Percentiles rank a stretch among this genome's conserved stretches.
Evolutionary conservation across 2,888 invertebrate genomes (phyloP).

Genomic region (Agonopterix arenella): DNA sequence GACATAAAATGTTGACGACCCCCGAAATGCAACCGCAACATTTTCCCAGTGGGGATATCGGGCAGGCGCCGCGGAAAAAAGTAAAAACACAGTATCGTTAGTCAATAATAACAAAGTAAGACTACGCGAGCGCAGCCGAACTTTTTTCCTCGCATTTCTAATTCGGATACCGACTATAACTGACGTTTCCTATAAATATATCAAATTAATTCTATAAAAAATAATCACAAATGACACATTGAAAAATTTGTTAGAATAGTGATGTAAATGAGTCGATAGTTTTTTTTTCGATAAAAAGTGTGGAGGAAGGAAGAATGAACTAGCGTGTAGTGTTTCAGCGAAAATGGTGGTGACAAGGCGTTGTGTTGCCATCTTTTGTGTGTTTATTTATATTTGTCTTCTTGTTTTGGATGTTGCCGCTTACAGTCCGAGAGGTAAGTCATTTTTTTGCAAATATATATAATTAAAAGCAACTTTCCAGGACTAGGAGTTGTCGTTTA

Average conservation of each 20-base stretch:
- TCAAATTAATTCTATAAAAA: no score
- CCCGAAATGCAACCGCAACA: conserved; percentile 32
- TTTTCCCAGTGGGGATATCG: conserved; percentile 65
- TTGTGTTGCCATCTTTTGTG: conserved; percentile 17
- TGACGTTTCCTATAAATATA: conserved; percentile 33
- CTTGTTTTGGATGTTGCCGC: conserved; percentile 36
- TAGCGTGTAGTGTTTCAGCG: conserved; percentile 17
- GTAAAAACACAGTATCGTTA: conserved; percentile 62
- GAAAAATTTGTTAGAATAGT: conserved; percentile 23
- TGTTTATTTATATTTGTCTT: conserved; percentile 31
- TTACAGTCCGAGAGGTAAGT: conserved; percentile 64
- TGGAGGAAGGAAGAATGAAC: conserved; percentile 12
- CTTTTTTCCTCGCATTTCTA: conserved; percentile 66
- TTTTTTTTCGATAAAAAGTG: conserved; percentile 20
- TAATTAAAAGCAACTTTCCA: no score
- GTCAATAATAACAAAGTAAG: conserved; percentile 53
- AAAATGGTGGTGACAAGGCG: conserved; percentile 28
- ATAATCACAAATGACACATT: conserved; percentile 8
- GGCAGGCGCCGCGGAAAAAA: conserved; percentile 58
- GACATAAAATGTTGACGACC: conserved; percentile 40
- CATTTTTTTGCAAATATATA: not conserved
- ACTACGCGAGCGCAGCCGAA: conserved; percentile 24
- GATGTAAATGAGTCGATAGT: conserved; percentile 23
- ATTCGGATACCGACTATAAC: conserved; percentile 43
- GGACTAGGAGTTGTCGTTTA: no score